Base-by-base conservation (phyloP, 2,888 invertebrate species). In the Drosophila birchii region DNA sequence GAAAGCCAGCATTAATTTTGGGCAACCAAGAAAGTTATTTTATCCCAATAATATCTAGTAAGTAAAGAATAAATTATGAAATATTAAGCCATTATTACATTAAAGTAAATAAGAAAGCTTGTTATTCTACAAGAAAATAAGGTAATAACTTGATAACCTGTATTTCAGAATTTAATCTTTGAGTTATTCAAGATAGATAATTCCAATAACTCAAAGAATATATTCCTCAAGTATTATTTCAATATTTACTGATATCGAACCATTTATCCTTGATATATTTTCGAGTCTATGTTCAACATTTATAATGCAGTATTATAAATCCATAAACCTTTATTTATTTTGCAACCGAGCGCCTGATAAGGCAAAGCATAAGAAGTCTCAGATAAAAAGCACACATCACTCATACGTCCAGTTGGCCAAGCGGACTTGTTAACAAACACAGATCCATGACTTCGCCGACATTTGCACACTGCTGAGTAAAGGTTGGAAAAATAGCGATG, bases 371-470 rank as follows among this genome's bases (percentile, higher is more conserved):
- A 36, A 18, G 29, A 39, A 18, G 18, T 14, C 51, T n/a, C 51
- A 32, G 67, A 68, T 68, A 56, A 36, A 41, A 29, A 61, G n/a
- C 2, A n/a, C 47, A 38, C 39, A 56, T 67, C 67, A 56, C 67
- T 56, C 55, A 68, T 68, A 56, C 67, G 68, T 55, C 67, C 29
- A 16, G 67, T 67, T 68, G 49, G 41, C 29, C 67, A 56, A 67
- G 47, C 67, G 36, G 18, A 41, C 11, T 47, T 51, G 51, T 53
- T 44, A 36, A 38, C 64, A 66, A 36, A 67, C 67, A 49, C n/a
- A 47, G 26, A 47, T 29, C 41, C 20, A 29, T 16, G 53, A 34
- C 43, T 64, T 51, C 36, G 14, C 20, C 43, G 67, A n/a, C 57
- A 67, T 49, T 67, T 67, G 47, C 67, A 56, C 41, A 43, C 32